Base-by-base conservation (phyloP, 2,888 invertebrate species). In the Pardosa pseudoannulata region DNA sequence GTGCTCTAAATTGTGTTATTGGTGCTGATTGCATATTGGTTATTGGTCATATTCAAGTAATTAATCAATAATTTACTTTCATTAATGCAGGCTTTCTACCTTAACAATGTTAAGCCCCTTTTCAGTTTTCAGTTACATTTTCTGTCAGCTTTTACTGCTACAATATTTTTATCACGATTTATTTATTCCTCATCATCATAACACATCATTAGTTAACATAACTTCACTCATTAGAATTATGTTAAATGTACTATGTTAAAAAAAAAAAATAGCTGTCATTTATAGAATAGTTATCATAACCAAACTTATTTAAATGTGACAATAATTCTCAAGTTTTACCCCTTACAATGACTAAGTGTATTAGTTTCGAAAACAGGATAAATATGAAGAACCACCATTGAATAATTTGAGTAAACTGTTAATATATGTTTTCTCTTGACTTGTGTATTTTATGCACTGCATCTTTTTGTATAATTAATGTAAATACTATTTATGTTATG, bases 391-490 rank as follows among this genome's bases (percentile, higher is more conserved):
- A 7, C 36, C 11, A 11, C 5, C 36, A 36, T 36, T 11, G 5
- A 5, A 7, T 36, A 5, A 36, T 36, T 36, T 36, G 11, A 36
- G 11, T 36, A 36, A 36, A 16, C 16, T 65, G 2, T 32, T 67
- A 67, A 31, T 16, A 32, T 67, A 67, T 32, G 31, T 32, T n/a
- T 31, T 7, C 32, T 32, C 67, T 74, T 75, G 64, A 16, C 46
- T 46, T 46, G 46, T 46, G 46, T 46, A 46, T 46, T 46, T 16
- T 46, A 6, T 46, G 46, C 46, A 46, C 46, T 46, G n/a, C 13
- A 46, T 46, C 46, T 46, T 46, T 46, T 46, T 81, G 81, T 81
- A 81, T 62, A 81, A 74, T 68, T 80, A n/a, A 62, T 75, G 81
- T 81, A 81, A 62, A 81, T 81, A 81, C 27, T 50, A 73, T 70